Evolutionary conservation across 35 echinoderm and acorn worm genomes (phyloP).

Genomic region (Apostichopus japonicus): DNA sequence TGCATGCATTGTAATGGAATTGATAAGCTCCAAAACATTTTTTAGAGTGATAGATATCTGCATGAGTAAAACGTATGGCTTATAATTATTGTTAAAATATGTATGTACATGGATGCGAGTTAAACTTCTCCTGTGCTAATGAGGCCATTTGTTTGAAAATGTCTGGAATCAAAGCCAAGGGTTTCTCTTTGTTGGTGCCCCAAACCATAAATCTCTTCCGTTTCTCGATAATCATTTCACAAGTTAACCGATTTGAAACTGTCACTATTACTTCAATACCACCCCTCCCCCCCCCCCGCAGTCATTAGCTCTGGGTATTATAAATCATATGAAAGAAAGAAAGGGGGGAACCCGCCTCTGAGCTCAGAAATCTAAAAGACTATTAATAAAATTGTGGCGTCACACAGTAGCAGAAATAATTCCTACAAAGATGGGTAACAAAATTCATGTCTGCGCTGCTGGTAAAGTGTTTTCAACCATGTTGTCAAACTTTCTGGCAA

Average conservation of each 20-base stretch:
- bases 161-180: not conserved
- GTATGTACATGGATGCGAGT: conserved; percentile 1
- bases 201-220: not conserved
- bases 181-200: not conserved
- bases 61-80: no score
- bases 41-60: no score
- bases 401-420: not conserved
- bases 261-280: no score
- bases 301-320: not conserved
- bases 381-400: not conserved
- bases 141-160: not conserved
- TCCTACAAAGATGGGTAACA: not conserved
- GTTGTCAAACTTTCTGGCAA: not conserved
- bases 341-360: not conserved
- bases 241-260: not conserved
- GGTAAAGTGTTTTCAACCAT: not conserved
- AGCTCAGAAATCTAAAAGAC: not conserved
- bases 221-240: conserved; percentile 7
- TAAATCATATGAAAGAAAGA: not conserved
- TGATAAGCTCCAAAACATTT: no score
- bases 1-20: no score
- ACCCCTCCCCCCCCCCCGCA: not conserved
- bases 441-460: not conserved
- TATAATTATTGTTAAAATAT: no score
- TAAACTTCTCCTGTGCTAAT: not conserved